Base-by-base conservation (phyloP, 2,888 invertebrate genomes). In the Blomia tropicalis region DNA sequence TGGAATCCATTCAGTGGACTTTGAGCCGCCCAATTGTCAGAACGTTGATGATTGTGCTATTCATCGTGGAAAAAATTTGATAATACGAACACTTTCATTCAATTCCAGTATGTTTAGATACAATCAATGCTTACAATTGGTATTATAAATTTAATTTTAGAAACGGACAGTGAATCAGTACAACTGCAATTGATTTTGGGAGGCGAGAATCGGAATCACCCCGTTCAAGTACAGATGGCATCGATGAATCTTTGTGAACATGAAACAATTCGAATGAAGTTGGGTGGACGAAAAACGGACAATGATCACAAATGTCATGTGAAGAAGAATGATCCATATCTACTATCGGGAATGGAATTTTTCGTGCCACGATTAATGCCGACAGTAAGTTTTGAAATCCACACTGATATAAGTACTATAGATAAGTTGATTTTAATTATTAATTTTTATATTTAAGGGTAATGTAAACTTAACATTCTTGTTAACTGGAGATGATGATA, bases 341-440 rank as follows among this genome's bases (percentile, higher is more conserved):
- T 27, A 7, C 22, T 47, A 19, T 25, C 22, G 14, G 27, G n/a
- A 11, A 11, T 11, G 7, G 14, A 47, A 22, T 25, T 47, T 14
- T 47, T 47, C 22, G n/a, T 47, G 7, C 51, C 51, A 19, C 51
- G 51, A 7, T n/a, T 47, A 7, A 47, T 47, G 51, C 51, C 51
- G n/a, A 47, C 51, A 7, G 36, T 36, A 36, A 36, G 36, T 36
- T 17, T 11, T 36, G 36, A 36, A 36, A 36, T 36, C 7, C 36
- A 36, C 7, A n/a, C n/a, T n/a, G n/a, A n/a, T n/a, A n/a, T n/a
- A n/a, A n/a, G n/a, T n/a, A n/a, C n/a, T 36, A 7, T 36, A 7
- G 7, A 36, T 36, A 36, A 36, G 7, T 36, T 7, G 7, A 36
- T 17, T 36, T 36, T 36, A 17, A 36, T 36, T n/a, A n/a, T n/a